Percentiles rank a stretch among this genome's conserved stretches.
These are phyloP conservation scores for Drosophila anceps DNA, from an alignment of 2,888 invertebrate genomes.

Conservation along the genomic window DNA sequence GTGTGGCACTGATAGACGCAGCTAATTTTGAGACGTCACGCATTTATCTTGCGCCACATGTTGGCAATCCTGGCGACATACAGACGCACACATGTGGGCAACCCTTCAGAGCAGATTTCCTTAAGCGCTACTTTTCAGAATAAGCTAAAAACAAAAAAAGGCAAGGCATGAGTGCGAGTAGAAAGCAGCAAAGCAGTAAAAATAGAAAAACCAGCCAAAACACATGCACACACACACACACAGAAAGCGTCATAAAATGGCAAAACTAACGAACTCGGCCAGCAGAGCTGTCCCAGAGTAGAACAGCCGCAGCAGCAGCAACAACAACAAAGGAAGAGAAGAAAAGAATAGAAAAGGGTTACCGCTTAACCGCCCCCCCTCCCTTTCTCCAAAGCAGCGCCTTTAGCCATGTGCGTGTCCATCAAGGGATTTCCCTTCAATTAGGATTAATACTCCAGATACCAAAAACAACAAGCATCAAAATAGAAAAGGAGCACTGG, in stretches of 20 bases:
- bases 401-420: slow-evolving; percentile 65
- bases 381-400: slow-evolving; percentile 7
- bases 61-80: slow-evolving; percentile 41
- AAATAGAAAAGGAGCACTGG: slow-evolving; percentile 7
- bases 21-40: slow-evolving; percentile 56
- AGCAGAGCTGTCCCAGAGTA: slow-evolving; percentile 36
- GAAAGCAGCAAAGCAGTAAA: slow-evolving; percentile 14
- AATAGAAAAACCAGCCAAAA: slow-evolving; percentile 25
- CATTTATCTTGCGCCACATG: slow-evolving; percentile 67
- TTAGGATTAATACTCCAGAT: slow-evolving; percentile 84
- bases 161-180: slow-evolving; percentile 19
- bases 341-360: slow-evolving; percentile 61
- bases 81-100: slow-evolving; percentile 18
- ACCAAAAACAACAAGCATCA: slow-evolving; percentile 47
- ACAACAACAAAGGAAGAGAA: neutral
- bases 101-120: slow-evolving; percentile 48
- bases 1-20: slow-evolving; percentile 40
- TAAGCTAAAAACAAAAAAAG: slow-evolving; percentile 31
- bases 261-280: slow-evolving; percentile 73
- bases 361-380: slow-evolving; percentile 46
- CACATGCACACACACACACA: slow-evolving; percentile 29
- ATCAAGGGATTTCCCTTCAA: slow-evolving; percentile 83
- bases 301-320: slow-evolving; percentile 3
- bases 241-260: slow-evolving; percentile 59
- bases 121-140: slow-evolving; percentile 52